Evolutionary conservation across 2,888 invertebrate species (phyloP), one percentile per base, ranked within the genome.

Genomic region (Zootermopsis nevadensis): DNA sequence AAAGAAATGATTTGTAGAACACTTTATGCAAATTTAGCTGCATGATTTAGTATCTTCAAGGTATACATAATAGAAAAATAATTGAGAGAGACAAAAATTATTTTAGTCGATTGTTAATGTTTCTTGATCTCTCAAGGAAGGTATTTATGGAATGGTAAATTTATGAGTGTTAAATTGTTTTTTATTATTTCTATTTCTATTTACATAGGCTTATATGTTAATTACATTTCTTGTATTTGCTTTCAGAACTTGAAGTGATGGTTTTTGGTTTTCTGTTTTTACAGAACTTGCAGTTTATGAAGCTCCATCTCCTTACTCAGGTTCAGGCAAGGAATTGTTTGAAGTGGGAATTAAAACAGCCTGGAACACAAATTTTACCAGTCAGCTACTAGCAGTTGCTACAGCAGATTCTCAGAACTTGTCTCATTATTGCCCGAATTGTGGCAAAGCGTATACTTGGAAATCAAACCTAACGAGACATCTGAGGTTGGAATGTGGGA

Each of bases 401-500:
- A 33, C 69, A 2, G 19, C 74, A 74, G 74, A 31, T 35, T 38
- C n/a, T 15, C 38, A 74, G n/a, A n/a, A n/a, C 38, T 35, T 35
- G 10, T 38, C n/a, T 74, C 74, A 74, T 81, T 22, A 27, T 30
- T 81, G 81, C 33, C 48, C 48, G 12, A 81, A 81, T 27, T 83
- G 83, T 83, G 83, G 80, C 22, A 83, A 83, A 31, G 35, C 79
- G 24, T 83, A 83, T 48, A 24, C 30, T 31, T 79, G 72, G 53
- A 67, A 72, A 33, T 33, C 77, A 19, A 83, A 80, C 27, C 48
- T 83, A 55, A 48, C 48, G 19, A 87, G 89, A 12, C 89, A 89
- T 85, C 86, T 88, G 84, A 87, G 86, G 42, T 86, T 87, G 82
- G 88, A 88, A 82, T 88, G 88, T 83, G 88, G 88, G 22, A 86